Base-by-base conservation (phyloP, 2,797 vertebrate species). In the Leptoclinus maculatus region DNA sequence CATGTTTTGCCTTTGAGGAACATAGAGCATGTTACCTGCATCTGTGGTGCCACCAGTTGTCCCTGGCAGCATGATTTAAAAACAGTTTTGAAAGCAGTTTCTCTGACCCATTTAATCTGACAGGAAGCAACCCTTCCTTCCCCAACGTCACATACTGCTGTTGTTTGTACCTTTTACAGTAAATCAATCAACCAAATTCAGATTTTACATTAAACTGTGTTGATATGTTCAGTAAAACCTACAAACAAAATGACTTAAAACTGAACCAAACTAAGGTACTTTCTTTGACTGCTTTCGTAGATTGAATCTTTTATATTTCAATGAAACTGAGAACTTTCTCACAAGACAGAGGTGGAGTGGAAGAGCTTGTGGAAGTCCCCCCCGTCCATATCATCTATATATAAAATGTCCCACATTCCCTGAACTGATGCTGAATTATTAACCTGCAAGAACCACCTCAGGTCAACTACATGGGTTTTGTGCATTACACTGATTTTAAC, bases 91-190 rank as follows among this genome's bases (percentile, higher is more conserved):
- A 66, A 66, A 57, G 23, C 62, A 38, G 76, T 66, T 76, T 68
- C 45, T 79, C 38, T 80, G 73, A 76, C 73, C 59, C 69, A 76
- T 47, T 27, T 41, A 68, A 59, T 34, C 10, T 71, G 67, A 73
- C 68, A 65, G 77, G 67, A 76, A 79, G 23, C 43, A 66, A 14
- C 3, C 6, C 3, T 70, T 70, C 16, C 8, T 56, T 75, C 49
- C 34, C 7, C 70, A 71, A 67, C 0, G 1, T 34, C 54, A 39
- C 36, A 69, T 56, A 32, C 11, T 51, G 9, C 4, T 10, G 25
- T n/a, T 62, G 25, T 47, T 64, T 57, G 34, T 57, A 10, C 74
- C 65, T 54, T 49, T 62, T 21, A 66, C n/a, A 59, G 64, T 21
- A 73, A 78, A 68, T 58, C 32, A 47, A 21, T 60, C 13, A 71